These are phyloP conservation scores for Callimorpha dominula DNA, from an alignment of 2,888 invertebrate species.

Conservation along the genomic window DNA sequence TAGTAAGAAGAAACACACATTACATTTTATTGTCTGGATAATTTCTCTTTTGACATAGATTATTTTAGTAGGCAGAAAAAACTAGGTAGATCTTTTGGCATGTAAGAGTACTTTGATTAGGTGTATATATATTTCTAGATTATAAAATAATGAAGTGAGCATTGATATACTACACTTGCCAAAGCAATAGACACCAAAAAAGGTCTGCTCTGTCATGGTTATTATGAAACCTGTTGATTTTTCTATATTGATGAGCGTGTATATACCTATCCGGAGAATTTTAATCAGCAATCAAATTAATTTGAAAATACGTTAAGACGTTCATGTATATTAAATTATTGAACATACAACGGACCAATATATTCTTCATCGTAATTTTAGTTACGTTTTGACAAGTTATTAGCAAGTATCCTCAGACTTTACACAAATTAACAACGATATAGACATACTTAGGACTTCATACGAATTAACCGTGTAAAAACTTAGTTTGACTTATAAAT, in stretches of 20 bases:
- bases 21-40: background rate
- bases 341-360: no score
- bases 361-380: no score
- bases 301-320: no score
- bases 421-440: background rate
- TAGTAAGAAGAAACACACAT: background rate
- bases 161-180: background rate
- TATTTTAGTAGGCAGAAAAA: no score
- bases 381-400: background rate
- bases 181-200: background rate
- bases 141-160: background rate
- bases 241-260: background rate
- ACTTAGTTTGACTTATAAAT: slow-evolving; percentile 30
- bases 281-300: no score
- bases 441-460: background rate
- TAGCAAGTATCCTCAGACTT: background rate
- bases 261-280: background rate
- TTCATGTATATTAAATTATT: no score
- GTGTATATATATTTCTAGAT: background rate
- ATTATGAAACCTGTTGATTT: background rate
- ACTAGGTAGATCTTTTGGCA: background rate
- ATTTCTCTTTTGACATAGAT: background rate
- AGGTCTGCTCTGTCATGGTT: background rate
- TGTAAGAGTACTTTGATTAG: background rate
- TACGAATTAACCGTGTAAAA: slow-evolving; percentile 21